phyloP scores from a whole-genome alignment of 2,113 vertebrate genomes.

The Dinomys branickii region DNA sequence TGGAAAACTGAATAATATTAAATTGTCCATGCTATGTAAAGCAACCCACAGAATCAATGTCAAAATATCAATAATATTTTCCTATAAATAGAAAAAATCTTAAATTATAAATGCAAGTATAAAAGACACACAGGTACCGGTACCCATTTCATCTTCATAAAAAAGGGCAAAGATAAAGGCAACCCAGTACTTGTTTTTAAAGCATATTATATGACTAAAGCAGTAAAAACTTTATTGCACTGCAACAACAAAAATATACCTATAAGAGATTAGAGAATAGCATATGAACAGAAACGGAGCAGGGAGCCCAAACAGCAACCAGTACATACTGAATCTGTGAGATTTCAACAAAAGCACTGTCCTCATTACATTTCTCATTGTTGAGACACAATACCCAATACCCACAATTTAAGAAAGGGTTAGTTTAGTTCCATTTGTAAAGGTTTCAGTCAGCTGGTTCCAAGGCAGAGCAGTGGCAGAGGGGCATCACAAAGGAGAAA shows the following conservation, averaged over 20 bases:
- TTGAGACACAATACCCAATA: no score
- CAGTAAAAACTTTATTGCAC: no score
- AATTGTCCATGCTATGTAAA: background rate
- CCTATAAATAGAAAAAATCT: background rate
- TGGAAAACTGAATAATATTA: background rate
- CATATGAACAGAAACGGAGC: background rate
- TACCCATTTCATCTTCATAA: background rate
- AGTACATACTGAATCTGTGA: background rate
- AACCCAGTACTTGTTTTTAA: background rate
- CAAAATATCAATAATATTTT: background rate
- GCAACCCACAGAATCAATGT: no score
- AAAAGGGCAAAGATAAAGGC: background rate
- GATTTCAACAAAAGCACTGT: background rate
- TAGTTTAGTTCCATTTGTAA: no score
- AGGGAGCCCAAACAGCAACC: background rate
- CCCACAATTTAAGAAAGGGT: no score
- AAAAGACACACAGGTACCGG: background rate
- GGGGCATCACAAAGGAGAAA: no score
- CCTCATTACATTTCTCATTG: no score
- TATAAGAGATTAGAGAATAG: background rate
- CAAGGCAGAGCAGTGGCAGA: no score
- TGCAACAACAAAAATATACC: background rate
- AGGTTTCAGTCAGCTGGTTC: no score
- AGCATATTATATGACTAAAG: no score
- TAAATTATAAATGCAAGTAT: background rate